A percentile compares a stretch with the other conserved stretches of the same genome.
Conservation (phyloP, 2,113 vertebrate species). For the Ciconia boyciana region DNA sequence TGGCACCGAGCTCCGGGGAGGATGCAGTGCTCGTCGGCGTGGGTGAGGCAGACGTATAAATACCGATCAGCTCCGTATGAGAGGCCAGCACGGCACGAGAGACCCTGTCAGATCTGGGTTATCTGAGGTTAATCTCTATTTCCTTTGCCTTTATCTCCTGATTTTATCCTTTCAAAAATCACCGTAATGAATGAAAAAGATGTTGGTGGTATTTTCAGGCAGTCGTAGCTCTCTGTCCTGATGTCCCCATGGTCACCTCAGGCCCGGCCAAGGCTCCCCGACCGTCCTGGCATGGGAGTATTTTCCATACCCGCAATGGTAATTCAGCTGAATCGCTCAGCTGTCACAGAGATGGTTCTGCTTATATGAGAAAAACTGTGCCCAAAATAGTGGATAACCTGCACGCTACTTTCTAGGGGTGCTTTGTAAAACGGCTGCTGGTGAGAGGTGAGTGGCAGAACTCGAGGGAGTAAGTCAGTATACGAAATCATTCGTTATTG, state of each 20-base stretch:
- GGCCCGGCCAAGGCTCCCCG: background rate
- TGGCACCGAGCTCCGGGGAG: too few species aligned
- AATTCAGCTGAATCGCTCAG: background rate
- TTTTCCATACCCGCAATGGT: background rate
- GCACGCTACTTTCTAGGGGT: too few species aligned
- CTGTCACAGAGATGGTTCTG: fast-evolving
- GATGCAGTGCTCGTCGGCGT: background rate
- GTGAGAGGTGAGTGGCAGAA: background rate
- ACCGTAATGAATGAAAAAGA: background rate
- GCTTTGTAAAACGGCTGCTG: background rate
- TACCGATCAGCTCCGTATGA: fast-evolving
- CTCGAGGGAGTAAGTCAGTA: background rate
- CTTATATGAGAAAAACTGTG: background rate
- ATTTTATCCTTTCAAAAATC: background rate
- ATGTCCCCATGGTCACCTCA: background rate
- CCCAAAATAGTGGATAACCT: background rate
- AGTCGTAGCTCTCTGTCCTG: background rate
- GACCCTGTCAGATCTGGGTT: fast-evolving
- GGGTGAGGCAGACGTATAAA: background rate
- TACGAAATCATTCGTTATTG: background rate
- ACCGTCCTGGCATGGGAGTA: fast-evolving
- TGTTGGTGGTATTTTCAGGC: background rate
- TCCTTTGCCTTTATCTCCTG: background rate
- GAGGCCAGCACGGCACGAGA: fast-evolving
- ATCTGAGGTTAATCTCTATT: background rate